Percentiles rank a stretch among this genome's conserved stretches.
These are phyloP conservation scores for Falco punctatus DNA, from an alignment of 2,113 vertebrate genomes.

Conservation along the genomic window DNA sequence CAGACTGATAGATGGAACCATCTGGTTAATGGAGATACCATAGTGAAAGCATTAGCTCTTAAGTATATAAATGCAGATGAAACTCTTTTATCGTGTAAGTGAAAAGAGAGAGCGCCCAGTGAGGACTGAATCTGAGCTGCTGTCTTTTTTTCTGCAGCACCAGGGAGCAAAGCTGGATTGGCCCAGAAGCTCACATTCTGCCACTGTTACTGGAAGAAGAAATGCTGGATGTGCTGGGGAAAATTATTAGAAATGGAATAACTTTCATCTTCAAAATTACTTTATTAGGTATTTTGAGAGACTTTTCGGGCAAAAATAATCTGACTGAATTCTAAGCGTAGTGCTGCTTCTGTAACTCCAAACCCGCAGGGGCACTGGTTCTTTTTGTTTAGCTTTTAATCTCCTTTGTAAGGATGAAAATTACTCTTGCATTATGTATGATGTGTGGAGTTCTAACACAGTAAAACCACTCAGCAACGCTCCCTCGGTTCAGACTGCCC, in stretches of 20 bases:
- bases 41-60: constrained; percentile 8
- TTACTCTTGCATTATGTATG: neutral
- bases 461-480: neutral
- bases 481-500: neutral
- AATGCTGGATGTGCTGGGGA: neutral
- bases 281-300: neutral
- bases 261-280: neutral
- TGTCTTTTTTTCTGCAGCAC: neutral
- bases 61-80: neutral
- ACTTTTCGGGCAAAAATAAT: neutral
- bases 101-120: neutral
- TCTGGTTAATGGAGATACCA: constrained; percentile 1
- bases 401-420: neutral
- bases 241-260: neutral
- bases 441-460: neutral
- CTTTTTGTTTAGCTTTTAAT: constrained; percentile 12
- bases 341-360: neutral
- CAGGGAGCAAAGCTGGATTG: neutral
- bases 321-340: neutral
- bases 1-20: neutral
- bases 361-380: neutral
- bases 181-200: neutral
- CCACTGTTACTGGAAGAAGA: neutral
- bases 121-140: neutral
- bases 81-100: neutral